Conservation (phyloP, 2,113 vertebrate species). For the Urocitellus parryii region DNA sequence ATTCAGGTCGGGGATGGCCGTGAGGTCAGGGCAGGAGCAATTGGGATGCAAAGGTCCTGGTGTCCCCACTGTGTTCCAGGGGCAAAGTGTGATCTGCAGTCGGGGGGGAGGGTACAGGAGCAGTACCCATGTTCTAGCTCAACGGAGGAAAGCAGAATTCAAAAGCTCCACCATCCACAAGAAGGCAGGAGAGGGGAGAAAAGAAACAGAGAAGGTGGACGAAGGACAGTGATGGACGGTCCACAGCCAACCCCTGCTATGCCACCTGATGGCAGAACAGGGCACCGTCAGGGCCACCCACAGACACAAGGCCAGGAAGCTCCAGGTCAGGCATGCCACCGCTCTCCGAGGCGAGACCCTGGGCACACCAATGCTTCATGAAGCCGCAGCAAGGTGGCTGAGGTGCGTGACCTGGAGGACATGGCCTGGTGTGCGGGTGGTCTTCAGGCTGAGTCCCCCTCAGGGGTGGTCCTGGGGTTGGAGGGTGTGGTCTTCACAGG, state of each 20-base stretch:
- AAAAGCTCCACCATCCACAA: too few species aligned
- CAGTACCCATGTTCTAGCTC: accelerated
- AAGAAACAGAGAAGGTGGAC: background rate
- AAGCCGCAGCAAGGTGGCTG: accelerated
- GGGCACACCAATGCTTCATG: accelerated
- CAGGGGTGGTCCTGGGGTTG: too few species aligned
- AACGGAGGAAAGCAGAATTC: accelerated
- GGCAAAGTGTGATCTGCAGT: background rate
- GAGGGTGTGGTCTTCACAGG: background rate
- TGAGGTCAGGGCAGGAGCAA: accelerated
- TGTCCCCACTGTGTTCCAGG: accelerated
- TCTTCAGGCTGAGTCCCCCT: too few species aligned
- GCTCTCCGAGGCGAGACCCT: background rate
- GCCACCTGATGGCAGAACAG: accelerated
- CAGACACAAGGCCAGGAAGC: accelerated
- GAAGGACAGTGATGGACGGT: accelerated
- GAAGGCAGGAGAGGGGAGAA: background rate
- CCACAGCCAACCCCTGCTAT: accelerated
- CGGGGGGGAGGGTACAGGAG: accelerated
- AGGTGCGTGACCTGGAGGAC: accelerated
- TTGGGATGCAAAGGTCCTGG: accelerated
- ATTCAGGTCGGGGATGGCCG: accelerated
- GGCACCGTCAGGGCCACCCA: background rate
- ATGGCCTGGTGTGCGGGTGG: too few species aligned
- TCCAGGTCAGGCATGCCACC: accelerated